Evolutionary conservation across 2,113 vertebrate genomes (phyloP), one percentile per base, ranked within the genome.

Genomic region (Cariama cristata): DNA sequence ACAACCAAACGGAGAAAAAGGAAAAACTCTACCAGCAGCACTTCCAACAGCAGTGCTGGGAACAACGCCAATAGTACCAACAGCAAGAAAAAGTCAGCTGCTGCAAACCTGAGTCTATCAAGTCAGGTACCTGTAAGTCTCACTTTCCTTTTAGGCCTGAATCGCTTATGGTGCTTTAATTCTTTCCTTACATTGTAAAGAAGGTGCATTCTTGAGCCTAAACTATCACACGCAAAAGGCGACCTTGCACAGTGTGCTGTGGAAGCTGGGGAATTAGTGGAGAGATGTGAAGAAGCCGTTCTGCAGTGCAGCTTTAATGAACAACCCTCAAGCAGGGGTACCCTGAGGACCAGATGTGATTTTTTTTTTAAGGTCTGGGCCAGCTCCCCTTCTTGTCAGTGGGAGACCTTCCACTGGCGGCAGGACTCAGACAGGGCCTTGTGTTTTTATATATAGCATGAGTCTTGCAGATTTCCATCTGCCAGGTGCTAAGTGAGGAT

Each of bases 81-180:
- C 79, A 98, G 99, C 98, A 99, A 99, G 99, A 99, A 99, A 93
- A 99, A 99, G 97, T 98, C 99, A 60, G 98, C 99, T 2, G 99
- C 99, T 49, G 98, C 98, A 88, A 99, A 98, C 99, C 99, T 99
- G 98, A 99, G 98, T 98, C 99, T 99, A 99, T 99, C 99, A 99
- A 99, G 99, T 99, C 99, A 99, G 99, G 99, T 99, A 99, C 99
- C 99, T 99, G 99, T 99, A 99, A 99, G 99, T 99, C 99, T 99
- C 99, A 68, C 93, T 98, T 98, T 99, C 97, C 98, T 98, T 80
- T 97, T 95, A 98, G 98, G 98, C 96, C 97, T 91, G 77, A 96
- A 90, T 91, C 35, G 5, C 76, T 95, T 73, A 75, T 1, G 2
- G 47, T 67, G 47, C 74, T 95, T 91, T 88, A 62, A 94, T 69